Base-by-base conservation (phyloP, 2,888 invertebrate genomes). In the Rhorus exstirpatorius region DNA sequence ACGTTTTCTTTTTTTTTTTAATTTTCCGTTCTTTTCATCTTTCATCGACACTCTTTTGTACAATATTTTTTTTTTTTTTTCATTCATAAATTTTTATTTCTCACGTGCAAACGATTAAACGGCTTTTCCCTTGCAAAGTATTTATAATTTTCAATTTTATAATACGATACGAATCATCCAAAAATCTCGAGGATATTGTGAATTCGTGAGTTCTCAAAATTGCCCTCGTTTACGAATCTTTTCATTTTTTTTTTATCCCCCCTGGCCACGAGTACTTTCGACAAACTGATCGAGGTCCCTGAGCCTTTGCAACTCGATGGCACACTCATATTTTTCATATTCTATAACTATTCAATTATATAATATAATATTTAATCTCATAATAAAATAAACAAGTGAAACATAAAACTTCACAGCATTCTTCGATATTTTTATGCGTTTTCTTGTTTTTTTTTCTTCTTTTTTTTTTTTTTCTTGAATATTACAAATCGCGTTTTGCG, bases 381-480 rank as follows among this genome's bases (percentile, higher is more conserved):
- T 81, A 79, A 70, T 70, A 83, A 81, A 81, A 81, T 81, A 81
- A 84, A 83, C 76, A 77, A 74, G 72, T 72, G 72, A 70, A 80
- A 79, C 70, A 44, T 65, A 65, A 51, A 61, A 72, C 75, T 81
- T 84, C 68, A 77, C 81, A 81, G 68, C 63, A 77, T 84, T 79
- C 53, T 70, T 79, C 74, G 72, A 81, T 81, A 61, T 65, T 46
- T 53, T 35, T 53, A 72, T 76, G 71, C 63, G 67, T 46, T 67
- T 70, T 65, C 51, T 65, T 41, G 55, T 51, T 65, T 68, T 19
- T 17, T 65, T 51, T 41, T 38, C 24, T 65, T 63, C 19, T 19
- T 14, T 19, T 51, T 10, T 75, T 75, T 60, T 65, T 31, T 53
- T 76, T 1, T 67, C 35, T 80, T 19, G 38, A 67, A 68, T 53